Evolutionary conservation across 2,888 invertebrate species (phyloP).

Genomic region (Drosophila kanekoi): DNA sequence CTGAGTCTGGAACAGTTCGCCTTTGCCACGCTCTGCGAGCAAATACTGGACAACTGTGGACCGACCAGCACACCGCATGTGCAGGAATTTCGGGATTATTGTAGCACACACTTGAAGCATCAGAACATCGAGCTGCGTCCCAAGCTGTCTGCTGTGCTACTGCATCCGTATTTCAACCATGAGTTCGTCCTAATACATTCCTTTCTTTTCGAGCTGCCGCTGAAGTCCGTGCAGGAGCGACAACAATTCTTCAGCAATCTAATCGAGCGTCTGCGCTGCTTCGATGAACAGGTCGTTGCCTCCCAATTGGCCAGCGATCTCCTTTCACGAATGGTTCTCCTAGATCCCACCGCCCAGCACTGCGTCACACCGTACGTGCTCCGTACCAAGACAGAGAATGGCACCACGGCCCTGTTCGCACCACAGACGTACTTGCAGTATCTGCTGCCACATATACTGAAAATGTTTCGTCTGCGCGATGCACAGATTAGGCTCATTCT

Average conservation of each 20-base stretch:
- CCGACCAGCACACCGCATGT: constrained; percentile 89
- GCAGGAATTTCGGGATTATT: constrained; percentile 89
- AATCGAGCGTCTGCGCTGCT: constrained; percentile 88
- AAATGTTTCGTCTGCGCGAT: constrained; percentile 94
- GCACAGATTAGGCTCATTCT: constrained; percentile 92
- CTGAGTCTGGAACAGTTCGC: constrained; percentile 90
- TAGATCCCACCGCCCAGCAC: constrained; percentile 91
- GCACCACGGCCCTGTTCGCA: constrained; percentile 89
- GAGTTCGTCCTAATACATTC: constrained; percentile 93
- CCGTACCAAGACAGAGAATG: constrained; percentile 86
- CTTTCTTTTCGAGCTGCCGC: constrained; percentile 92
- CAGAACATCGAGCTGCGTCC: constrained; percentile 88
- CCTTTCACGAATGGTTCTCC: constrained; percentile 93
- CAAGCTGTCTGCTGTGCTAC: constrained; percentile 88
- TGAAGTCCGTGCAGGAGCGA: constrained; percentile 92
- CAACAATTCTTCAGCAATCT: constrained; percentile 91
- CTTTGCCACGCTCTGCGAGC: constrained; percentile 91
- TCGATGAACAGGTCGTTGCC: constrained; percentile 93
- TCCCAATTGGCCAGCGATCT: constrained; percentile 91
- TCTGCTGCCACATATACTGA: constrained; percentile 91
- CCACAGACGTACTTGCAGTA: constrained; percentile 89
- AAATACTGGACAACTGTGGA: constrained; percentile 86
- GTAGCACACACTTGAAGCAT: constrained; percentile 89
- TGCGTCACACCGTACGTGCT: constrained; percentile 84
- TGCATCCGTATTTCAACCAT: constrained; percentile 93